These are phyloP conservation scores for Ornithoptera alexandrae DNA, from an alignment of 2,888 invertebrate genomes.

Conservation along the genomic window DNA sequence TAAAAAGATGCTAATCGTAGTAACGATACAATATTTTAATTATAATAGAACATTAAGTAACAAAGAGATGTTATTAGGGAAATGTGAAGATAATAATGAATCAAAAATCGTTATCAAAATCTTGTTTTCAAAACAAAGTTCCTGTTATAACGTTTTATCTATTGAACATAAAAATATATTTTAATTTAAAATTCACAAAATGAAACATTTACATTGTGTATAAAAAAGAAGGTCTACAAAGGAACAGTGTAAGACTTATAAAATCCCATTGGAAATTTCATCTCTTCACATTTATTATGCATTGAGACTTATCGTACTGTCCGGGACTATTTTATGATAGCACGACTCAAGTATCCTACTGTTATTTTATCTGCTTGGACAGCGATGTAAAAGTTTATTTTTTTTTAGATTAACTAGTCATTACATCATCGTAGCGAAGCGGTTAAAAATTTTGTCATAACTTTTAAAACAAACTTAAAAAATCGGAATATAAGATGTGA, in stretches of 20 bases:
- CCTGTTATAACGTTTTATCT: neutral
- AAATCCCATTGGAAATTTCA: slow-evolving; percentile 8
- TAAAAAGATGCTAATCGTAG: too few relatives aligned
- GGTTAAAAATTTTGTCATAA: too few relatives aligned
- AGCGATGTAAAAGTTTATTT: neutral
- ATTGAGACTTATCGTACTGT: slow-evolving; percentile 11
- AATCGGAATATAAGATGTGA: too few relatives aligned
- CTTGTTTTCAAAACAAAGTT: neutral
- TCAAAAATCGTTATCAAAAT: too few relatives aligned
- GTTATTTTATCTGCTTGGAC: neutral
- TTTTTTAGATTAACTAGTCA: neutral
- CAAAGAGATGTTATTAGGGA: too few relatives aligned
- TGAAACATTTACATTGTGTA: neutral
- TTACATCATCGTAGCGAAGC: too few relatives aligned
- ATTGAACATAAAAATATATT: neutral
- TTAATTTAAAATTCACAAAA: neutral
- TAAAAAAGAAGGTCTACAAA: slow-evolving; percentile 1
- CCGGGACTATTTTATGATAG: slow-evolving; percentile 1
- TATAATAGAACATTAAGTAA: too few relatives aligned
- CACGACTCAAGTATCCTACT: neutral
- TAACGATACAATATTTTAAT: too few relatives aligned
- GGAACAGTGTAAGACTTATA: slow-evolving; percentile 3
- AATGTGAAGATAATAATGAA: too few relatives aligned
- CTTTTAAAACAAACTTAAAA: too few relatives aligned
- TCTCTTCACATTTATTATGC: slow-evolving; percentile 7